Conservation (phyloP, 2,888 invertebrate genomes). For the Troides aeacus region DNA sequence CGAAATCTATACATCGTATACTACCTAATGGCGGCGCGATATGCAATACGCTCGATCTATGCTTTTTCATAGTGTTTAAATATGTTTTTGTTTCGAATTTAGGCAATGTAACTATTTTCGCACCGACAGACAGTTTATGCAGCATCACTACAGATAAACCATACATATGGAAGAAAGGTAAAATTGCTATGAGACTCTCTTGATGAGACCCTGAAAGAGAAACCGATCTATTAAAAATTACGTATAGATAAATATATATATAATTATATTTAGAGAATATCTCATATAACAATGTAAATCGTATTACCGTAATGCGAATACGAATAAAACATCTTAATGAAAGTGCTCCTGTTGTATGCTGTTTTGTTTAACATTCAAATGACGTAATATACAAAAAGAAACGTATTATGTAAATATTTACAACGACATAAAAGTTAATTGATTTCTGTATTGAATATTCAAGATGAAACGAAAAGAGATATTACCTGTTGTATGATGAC, state of each 20-base stretch:
- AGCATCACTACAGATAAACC: slow-evolving; percentile 81
- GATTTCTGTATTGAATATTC: neutral
- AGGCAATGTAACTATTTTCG: slow-evolving; percentile 83
- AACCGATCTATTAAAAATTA: no score
- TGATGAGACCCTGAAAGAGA: slow-evolving; percentile 67
- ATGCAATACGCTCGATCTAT: slow-evolving; percentile 81
- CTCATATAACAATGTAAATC: no score
- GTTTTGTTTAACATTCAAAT: no score
- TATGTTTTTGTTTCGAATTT: slow-evolving; percentile 86
- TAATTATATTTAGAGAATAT: no score
- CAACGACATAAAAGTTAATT: no score
- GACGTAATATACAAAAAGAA: no score
- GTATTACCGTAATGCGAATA: no score
- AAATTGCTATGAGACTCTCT: slow-evolving; percentile 80
- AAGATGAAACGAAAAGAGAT: neutral
- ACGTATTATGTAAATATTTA: no score
- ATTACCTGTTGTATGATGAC: slow-evolving; percentile 59
- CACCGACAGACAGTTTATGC: slow-evolving; percentile 79
- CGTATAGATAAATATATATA: no score
- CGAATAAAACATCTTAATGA: no score
- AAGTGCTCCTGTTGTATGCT: no score
- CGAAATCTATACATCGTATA: neutral
- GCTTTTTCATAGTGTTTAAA: slow-evolving; percentile 80
- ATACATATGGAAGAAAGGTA: slow-evolving; percentile 90
- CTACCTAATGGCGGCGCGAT: slow-evolving; percentile 87